phyloP scores from a whole-genome alignment of 35 echinoderm and acorn worm genomes.

The Nesometra sesokonis region DNA sequence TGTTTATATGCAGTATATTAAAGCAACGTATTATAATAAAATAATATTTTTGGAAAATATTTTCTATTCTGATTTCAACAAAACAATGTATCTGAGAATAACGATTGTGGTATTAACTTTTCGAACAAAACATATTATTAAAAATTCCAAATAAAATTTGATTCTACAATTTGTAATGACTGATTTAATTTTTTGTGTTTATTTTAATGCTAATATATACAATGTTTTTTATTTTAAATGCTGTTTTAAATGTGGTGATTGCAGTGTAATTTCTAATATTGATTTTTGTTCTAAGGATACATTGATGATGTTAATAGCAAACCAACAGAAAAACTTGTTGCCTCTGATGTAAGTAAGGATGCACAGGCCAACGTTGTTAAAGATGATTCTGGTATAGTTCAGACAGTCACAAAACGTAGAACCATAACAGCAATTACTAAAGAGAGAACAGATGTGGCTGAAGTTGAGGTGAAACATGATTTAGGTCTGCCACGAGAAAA shows the following conservation, averaged over 20 bases:
- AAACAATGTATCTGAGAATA: too few relatives aligned
- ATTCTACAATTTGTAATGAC: too few relatives aligned
- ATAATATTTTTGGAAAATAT: too few relatives aligned
- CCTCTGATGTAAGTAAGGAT: background rate
- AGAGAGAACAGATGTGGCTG: constrained; percentile 14
- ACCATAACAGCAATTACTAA: constrained; percentile 37
- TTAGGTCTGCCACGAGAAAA: constrained; percentile 58
- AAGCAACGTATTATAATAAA: too few relatives aligned
- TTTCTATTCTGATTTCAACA: too few relatives aligned
- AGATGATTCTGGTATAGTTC: background rate
- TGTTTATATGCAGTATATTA: too few relatives aligned
- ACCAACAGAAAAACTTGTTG: background rate
- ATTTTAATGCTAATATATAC: too few relatives aligned
- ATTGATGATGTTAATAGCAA: background rate
- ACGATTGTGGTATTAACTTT: too few relatives aligned
- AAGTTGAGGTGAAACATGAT: constrained; percentile 38
- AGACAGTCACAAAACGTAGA: background rate
- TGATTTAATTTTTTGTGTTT: too few relatives aligned
- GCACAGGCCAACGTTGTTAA: background rate
- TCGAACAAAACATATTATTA: too few relatives aligned
- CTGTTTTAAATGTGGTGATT: background rate
- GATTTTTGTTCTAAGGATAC: background rate
- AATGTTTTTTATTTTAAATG: too few relatives aligned
- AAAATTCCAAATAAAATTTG: too few relatives aligned
- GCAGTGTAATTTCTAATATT: background rate